phyloP scores from a whole-genome alignment of 37 sponge, comb jelly and placozoan genomes.

The Cliona cf. orientalis region DNA sequence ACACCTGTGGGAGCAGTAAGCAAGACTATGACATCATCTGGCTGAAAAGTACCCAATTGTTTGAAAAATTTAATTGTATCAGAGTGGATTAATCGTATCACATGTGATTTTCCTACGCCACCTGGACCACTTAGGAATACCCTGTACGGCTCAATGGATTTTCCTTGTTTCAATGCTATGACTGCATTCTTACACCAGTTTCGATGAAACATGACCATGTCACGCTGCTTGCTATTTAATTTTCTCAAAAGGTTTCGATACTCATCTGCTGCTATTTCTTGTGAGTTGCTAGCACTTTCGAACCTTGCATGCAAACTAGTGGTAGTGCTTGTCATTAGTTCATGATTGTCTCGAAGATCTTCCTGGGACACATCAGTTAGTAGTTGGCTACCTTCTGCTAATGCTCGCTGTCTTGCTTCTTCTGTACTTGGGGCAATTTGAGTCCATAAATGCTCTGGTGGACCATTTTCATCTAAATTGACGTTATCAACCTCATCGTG shows the following conservation, averaged over 20 bases:
- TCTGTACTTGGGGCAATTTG: constrained; percentile 31
- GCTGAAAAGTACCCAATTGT: constrained; percentile 20
- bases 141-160: constrained; percentile 33
- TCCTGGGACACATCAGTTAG: too few species aligned
- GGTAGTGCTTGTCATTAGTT: not conserved
- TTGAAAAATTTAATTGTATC: constrained; percentile 32
- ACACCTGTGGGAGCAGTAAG: too few species aligned
- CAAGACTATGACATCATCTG: constrained; percentile 55
- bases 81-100: constrained; percentile 42
- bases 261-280: not conserved
- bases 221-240: constrained; percentile 14
- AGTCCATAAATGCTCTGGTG: constrained; percentile 34
- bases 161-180: constrained; percentile 11
- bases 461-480: constrained; percentile 18
- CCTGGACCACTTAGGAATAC: constrained; percentile 49
- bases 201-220: constrained; percentile 26
- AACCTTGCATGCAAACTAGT: constrained; percentile 4
- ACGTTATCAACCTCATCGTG: not conserved
- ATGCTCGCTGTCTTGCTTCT: not conserved
- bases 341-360: not conserved
- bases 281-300: constrained; percentile 18
- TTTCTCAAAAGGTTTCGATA: not conserved
- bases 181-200: constrained; percentile 46
- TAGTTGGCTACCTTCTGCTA: constrained; percentile 12
- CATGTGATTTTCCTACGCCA: constrained; percentile 57